Base-by-base conservation (phyloP, 2,113 vertebrate species). In the Etheostoma spectabile region DNA sequence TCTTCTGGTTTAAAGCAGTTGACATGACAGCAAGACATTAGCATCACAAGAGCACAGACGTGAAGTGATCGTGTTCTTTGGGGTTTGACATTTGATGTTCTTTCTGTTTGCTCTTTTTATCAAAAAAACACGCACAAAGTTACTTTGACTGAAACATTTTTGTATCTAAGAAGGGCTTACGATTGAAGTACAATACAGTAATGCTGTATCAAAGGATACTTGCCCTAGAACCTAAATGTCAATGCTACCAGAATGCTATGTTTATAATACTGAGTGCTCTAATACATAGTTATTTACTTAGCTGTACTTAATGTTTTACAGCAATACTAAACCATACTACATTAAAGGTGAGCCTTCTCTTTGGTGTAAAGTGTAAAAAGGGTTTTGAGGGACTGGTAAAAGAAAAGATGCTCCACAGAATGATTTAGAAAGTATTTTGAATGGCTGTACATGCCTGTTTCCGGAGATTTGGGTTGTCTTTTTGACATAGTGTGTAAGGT, bases 1-100 rank as follows among this genome's bases (percentile, higher is more conserved):
- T 53, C 24, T 71, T 48, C 33, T 79, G 5, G 8, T 62, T 66
- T 57, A 73, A 79, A 83, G 49, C 66, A 68, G 74, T 48, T 68
- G 59, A 79, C 42, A 74, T 68, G 83, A 87, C 74, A 79, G 80
- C n/a, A n/a, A 60, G 49, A 72, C 57, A 30, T 87, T 68, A 87
- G 60, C 69, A 70, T 76, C 49, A 72, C 42, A 80, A 60, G 53
- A 60, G 69, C n/a, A 42, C 56, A 62, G 72, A 64, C 65, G 45
- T 82, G 22, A 73, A 74, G 53, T 8, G 60, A 52, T 66, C 24
- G 6, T 42, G 68, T 78, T 83, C 53, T 38, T 79, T 7, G 5
- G 42, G 45, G 21, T 68, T 55, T 59, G 42, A 70, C 53, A 57
- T 66, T 46, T 51, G 56, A 80, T 63, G 72, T 57, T 59, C 27